These are phyloP conservation scores for Mamestra brassicae DNA, from an alignment of 2,888 invertebrate genomes.

Conservation along the genomic window DNA sequence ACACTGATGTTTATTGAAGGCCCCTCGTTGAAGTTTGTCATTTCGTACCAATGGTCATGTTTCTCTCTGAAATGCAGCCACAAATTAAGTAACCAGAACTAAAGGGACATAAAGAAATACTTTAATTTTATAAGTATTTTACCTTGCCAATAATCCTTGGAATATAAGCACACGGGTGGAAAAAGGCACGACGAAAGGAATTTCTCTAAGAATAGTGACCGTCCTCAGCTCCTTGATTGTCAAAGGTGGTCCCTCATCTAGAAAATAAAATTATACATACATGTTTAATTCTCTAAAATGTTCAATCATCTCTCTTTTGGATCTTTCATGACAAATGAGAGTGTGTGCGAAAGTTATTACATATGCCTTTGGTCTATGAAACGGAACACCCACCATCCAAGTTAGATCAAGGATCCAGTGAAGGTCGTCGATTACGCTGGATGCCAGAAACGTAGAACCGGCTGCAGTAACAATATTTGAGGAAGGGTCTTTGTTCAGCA, in stretches of 20 bases:
- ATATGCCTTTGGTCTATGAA: too few species aligned
- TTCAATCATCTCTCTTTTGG: too few species aligned
- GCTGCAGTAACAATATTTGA: too few species aligned
- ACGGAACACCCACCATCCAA: too few species aligned
- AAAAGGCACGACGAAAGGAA: constrained; percentile 98
- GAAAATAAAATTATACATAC: constrained; percentile 60
- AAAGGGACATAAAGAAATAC: background rate
- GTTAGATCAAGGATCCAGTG: too few species aligned
- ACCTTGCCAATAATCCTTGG: constrained; percentile 92
- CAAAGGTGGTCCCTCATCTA: constrained; percentile 95
- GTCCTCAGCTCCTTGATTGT: constrained; percentile 97
- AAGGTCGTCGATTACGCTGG: too few species aligned
- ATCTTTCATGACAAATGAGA: too few species aligned
- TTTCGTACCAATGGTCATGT: constrained; percentile 94
- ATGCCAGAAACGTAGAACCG: too few species aligned
- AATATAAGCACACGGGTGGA: constrained; percentile 96
- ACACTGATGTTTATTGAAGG: constrained; percentile 95
- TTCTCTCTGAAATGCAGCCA: constrained; percentile 89
- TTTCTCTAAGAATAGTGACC: constrained; percentile 96
- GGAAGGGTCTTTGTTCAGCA: too few species aligned
- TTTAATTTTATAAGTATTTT: constrained; percentile 19
- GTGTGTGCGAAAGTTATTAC: too few species aligned
- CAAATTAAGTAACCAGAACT: background rate
- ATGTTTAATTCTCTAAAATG: background rate
- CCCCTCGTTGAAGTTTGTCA: constrained; percentile 94